A percentile compares a stretch with the other conserved stretches of the same genome.
phyloP scores from a whole-genome alignment of 2,797 vertebrate species.

The Acipenser transmontanus region DNA sequence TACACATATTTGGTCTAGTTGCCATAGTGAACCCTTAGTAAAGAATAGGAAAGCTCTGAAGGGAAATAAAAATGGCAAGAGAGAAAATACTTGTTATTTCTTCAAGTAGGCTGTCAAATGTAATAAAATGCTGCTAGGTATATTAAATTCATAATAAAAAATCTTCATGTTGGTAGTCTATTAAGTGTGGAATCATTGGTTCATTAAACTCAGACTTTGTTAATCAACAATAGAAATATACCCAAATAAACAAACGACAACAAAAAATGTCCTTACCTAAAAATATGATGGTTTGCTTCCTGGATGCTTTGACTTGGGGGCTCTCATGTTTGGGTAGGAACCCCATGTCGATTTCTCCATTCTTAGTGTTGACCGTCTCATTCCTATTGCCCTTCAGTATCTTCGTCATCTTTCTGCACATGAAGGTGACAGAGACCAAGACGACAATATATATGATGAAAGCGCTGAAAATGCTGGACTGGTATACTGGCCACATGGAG shows the following conservation, averaged over 20 bases:
- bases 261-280: slow-evolving; percentile 65
- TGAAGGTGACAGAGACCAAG: slow-evolving; percentile 69
- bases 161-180: no score
- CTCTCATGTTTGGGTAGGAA: slow-evolving; percentile 50
- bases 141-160: no score
- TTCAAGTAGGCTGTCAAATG: no score
- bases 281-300: slow-evolving; percentile 85
- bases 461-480: slow-evolving; percentile 71
- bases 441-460: slow-evolving; percentile 77
- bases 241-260: background rate
- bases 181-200: background rate
- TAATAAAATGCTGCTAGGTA: no score
- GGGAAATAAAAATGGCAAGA: no score
- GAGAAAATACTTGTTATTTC: no score
- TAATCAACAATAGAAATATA: no score
- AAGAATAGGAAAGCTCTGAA: no score
- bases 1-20: no score
- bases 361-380: background rate
- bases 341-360: background rate
- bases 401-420: slow-evolving; percentile 85
- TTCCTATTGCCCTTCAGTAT: slow-evolving; percentile 45
- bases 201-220: no score
- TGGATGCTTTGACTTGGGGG: slow-evolving; percentile 55
- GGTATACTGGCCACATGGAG: slow-evolving; percentile 73
- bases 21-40: no score